Percentiles rank a stretch among this genome's conserved stretches.
These are phyloP conservation scores for Perizoma affinitatum DNA, from an alignment of 2,888 invertebrate species.

Conservation along the genomic window DNA sequence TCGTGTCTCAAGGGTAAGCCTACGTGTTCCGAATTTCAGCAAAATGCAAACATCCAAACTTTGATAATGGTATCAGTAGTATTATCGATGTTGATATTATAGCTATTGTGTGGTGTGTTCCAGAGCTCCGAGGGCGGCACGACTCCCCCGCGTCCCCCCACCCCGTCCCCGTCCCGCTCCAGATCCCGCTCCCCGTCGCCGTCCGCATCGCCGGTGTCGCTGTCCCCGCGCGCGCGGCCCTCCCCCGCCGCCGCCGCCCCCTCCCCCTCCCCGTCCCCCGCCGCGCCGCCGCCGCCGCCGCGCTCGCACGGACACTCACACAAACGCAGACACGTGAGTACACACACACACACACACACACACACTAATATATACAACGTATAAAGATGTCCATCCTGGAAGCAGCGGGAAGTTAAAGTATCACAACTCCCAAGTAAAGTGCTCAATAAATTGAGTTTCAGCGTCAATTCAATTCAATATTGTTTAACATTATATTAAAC, in stretches of 20 bases:
- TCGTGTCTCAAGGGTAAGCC: too few relatives aligned
- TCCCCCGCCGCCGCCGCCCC: constrained; percentile 31
- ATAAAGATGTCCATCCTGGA: too few relatives aligned
- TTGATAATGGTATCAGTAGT: too few relatives aligned
- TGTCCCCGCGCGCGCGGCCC: constrained; percentile 30
- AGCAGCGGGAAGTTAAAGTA: too few relatives aligned
- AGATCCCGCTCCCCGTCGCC: constrained; percentile 32
- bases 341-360: background rate
- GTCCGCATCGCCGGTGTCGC: constrained; percentile 27
- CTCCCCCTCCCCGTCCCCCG: constrained; percentile 34
- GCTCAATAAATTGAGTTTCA: too few relatives aligned
- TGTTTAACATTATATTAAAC: too few relatives aligned
- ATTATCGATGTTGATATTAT: too few relatives aligned
- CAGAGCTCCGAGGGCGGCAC: constrained; percentile 24
- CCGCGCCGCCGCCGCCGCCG: constrained; percentile 34
- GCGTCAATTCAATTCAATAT: too few relatives aligned
- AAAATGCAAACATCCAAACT: too few relatives aligned
- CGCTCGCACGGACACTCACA: constrained; percentile 27
- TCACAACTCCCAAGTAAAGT: too few relatives aligned
- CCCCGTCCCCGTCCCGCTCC: constrained; percentile 33
- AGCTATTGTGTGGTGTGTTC: background rate
- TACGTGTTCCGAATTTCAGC: too few relatives aligned
- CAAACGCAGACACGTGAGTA: constrained; percentile 27
- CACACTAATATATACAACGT: too few relatives aligned
- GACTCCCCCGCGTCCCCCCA: constrained; percentile 29